Conservation (phyloP, 2,888 invertebrate species). For the Rotaria socialis region DNA sequence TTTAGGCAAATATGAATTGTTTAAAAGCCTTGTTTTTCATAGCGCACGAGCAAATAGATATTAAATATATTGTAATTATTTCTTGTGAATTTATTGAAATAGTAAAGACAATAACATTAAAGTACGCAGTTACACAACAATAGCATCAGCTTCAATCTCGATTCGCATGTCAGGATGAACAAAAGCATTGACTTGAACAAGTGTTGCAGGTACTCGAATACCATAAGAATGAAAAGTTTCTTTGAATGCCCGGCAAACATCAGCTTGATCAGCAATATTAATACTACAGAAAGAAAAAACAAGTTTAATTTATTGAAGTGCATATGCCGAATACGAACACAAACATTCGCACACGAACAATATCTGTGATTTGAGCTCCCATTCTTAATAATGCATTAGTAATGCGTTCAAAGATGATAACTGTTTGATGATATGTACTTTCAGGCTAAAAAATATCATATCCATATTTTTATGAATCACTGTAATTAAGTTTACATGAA, state of each 20-base stretch:
- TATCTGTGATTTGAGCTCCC: neutral
- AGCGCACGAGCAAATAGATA: too few species aligned
- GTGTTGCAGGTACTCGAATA: neutral
- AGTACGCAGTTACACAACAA: neutral
- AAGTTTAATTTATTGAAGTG: neutral
- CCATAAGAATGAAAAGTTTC: conserved; percentile 3
- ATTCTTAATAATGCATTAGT: neutral
- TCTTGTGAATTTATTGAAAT: too few species aligned
- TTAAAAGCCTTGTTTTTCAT: too few species aligned
- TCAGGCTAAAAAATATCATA: neutral
- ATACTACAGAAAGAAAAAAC: neutral
- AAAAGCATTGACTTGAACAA: neutral
- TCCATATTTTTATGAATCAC: neutral
- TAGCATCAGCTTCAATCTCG: conserved; percentile 7
- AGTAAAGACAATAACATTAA: too few species aligned
- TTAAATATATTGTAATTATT: too few species aligned
- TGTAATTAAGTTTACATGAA: neutral
- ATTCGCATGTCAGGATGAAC: neutral
- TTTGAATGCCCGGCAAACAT: neutral
- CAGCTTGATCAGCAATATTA: neutral
- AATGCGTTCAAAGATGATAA: neutral
- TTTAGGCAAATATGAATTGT: too few species aligned
- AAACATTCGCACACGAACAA: conserved; percentile 4
- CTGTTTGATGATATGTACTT: neutral
- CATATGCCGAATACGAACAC: neutral